Evolutionary conservation across 2,888 invertebrate species (phyloP), one percentile per base, ranked within the genome.

Genomic region (Neoitamus cyanurus): DNA sequence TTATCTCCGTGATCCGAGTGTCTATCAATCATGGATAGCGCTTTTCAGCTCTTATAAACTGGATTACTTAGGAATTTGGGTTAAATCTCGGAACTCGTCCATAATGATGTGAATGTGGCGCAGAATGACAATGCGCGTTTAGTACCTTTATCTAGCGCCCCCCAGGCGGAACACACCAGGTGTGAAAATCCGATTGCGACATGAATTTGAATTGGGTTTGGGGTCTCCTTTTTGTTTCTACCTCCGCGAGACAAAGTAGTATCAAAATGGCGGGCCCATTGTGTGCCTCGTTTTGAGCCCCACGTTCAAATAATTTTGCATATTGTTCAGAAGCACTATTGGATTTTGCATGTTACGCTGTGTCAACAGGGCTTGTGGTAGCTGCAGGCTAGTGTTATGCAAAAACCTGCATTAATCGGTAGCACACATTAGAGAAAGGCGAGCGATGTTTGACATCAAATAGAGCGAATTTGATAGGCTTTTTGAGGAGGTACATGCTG

Each of bases 21-120:
- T 36, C 73, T 73, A 73, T 73, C 73, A 73, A 73, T 73, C 73
- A 73, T 73, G 34, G 11, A 15, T 36, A 73, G 73, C 36, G 20
- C 20, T 58, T 58, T 48, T 58, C 73, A 73, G 11, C 15, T 15
- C n/a, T 36, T 36, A 34, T 36, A 73, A 73, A 15, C 73, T 34
- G 20, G 73, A 73, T 73, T 36, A 73, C 73, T 73, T 25, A 73
- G 36, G 36, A 73, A 73, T 73, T n/a, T 73, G 36, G 73, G 73
- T 73, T 73, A 73, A 73, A 72, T 72, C 31, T 31, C 72, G 15
- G 31, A 31, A 73, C 31, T 34, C 36, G 73, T 73, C 36, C 36
- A 73, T n/a, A 31, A 37, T 34, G 36, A 20, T 73, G 73, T 36
- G 73, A 73, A 73, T 20, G 70, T 31, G 30, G 30, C 30, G 6